Conservation (phyloP, 2,113 vertebrate genomes). For the Cyanoderma ruficeps region DNA sequence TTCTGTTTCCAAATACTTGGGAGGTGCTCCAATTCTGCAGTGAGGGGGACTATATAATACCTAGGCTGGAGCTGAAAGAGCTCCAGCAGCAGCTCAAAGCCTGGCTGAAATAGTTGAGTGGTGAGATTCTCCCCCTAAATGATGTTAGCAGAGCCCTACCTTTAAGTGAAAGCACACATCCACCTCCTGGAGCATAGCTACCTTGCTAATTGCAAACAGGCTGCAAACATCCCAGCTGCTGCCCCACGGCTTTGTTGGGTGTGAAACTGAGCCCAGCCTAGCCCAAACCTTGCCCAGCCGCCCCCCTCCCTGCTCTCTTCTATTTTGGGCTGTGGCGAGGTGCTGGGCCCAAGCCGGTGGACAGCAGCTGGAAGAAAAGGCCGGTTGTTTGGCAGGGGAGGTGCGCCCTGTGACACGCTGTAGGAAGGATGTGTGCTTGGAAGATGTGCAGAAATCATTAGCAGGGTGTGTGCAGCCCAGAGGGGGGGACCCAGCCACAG, state of each 20-base stretch:
- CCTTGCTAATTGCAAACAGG: not conserved
- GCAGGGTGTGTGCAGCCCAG: not conserved
- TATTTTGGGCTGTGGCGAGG: conserved; percentile 22
- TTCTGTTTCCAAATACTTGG: conserved; percentile 59
- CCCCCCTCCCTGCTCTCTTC: not conserved
- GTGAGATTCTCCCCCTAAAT: not conserved
- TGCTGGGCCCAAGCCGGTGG: not conserved
- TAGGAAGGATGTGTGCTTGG: conserved; percentile 1
- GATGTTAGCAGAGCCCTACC: not conserved
- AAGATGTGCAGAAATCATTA: conserved; percentile 22
- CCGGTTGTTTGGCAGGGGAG: conserved; percentile 8
- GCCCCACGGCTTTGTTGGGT: not conserved
- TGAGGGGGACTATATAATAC: not conserved
- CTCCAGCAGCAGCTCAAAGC: not conserved
- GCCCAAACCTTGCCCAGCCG: not conserved
- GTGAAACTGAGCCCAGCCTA: not conserved
- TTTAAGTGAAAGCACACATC: not conserved
- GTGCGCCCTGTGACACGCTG: not conserved
- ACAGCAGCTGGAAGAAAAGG: conserved; percentile 40
- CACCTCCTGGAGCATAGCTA: not conserved
- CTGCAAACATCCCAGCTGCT: not conserved
- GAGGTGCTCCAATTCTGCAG: conserved; percentile 22
- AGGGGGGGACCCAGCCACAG: not conserved
- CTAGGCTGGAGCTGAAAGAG: not conserved
- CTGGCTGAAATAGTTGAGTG: not conserved